Percentiles rank a stretch among this genome's conserved stretches.
Conservation (phyloP, 1,140 invertebrate genomes). For the Amyelois transitella region DNA sequence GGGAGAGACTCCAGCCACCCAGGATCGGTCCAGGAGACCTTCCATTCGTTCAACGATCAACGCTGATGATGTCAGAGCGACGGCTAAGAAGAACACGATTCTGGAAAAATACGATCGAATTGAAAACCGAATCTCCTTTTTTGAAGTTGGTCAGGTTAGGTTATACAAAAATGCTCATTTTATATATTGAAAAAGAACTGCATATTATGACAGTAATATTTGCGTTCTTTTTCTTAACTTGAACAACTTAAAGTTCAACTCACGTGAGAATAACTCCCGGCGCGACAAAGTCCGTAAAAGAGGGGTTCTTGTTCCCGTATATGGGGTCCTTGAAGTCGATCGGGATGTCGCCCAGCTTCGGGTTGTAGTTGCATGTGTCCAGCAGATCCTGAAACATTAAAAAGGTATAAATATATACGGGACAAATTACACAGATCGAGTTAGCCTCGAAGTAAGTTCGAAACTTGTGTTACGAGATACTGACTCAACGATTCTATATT, state of each 20-base stretch:
- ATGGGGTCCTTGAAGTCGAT: slow-evolving; percentile 89
- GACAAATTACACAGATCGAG: too few species aligned
- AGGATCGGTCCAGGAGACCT: slow-evolving; percentile 90
- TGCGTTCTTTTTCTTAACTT: too few species aligned
- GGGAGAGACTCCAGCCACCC: slow-evolving; percentile 91
- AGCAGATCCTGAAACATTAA: slow-evolving; percentile 78
- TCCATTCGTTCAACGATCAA: slow-evolving; percentile 93
- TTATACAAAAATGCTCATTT: too few species aligned
- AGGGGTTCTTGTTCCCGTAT: slow-evolving; percentile 90
- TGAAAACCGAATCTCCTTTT: too few species aligned
- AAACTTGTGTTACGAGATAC: too few species aligned
- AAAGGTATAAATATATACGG: too few species aligned
- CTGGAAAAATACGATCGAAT: slow-evolving; percentile 75
- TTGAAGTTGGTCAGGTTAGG: too few species aligned
- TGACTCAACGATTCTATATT: too few species aligned
- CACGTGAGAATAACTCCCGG: slow-evolving; percentile 95
- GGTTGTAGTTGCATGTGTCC: slow-evolving; percentile 82
- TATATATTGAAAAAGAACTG: too few species aligned
- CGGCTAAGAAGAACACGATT: slow-evolving; percentile 95
- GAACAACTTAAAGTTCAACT: slow-evolving; percentile 50
- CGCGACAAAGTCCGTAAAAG: slow-evolving; percentile 96
- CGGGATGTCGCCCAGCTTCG: slow-evolving; percentile 87
- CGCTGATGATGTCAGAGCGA: slow-evolving; percentile 93
- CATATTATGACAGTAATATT: too few species aligned
- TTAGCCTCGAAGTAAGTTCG: too few species aligned